phyloP scores from a whole-genome alignment of 2,888 invertebrate species.

The Stenotaenia linearis region DNA sequence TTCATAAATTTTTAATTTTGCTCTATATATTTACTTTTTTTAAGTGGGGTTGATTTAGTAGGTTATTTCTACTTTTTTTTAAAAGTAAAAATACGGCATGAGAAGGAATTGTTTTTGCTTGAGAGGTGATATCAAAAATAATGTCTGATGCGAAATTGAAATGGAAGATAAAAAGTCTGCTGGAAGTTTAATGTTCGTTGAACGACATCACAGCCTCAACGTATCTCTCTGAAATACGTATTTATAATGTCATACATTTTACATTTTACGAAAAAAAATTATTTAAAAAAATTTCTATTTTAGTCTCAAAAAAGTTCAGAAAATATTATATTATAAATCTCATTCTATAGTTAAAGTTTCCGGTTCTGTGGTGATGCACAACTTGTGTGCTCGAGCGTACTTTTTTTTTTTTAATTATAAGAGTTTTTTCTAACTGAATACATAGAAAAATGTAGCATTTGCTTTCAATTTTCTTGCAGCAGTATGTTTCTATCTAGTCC shows the following conservation, averaged over 20 bases:
- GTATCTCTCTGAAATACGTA: background rate
- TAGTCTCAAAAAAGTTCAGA: too few relatives aligned
- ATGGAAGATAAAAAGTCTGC: background rate
- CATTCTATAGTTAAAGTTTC: too few relatives aligned
- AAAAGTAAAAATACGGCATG: background rate
- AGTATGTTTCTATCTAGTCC: background rate
- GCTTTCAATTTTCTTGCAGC: background rate
- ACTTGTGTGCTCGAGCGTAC: too few relatives aligned
- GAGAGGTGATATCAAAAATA: background rate
- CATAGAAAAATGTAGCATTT: background rate
- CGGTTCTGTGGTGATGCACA: too few relatives aligned
- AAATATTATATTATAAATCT: background rate
- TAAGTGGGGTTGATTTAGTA: background rate
- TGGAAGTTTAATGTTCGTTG: background rate
- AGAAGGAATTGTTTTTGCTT: background rate
- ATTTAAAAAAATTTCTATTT: too few relatives aligned
- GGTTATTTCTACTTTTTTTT: background rate
- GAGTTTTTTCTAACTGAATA: too few relatives aligned
- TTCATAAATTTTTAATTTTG: background rate
- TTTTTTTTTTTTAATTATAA: too few relatives aligned
- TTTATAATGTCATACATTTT: background rate
- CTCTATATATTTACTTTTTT: background rate
- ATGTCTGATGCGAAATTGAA: background rate
- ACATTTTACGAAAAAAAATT: background rate
- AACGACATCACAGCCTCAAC: background rate